phyloP scores from a whole-genome alignment of 2,888 invertebrate genomes.

The Cryptus armator region DNA sequence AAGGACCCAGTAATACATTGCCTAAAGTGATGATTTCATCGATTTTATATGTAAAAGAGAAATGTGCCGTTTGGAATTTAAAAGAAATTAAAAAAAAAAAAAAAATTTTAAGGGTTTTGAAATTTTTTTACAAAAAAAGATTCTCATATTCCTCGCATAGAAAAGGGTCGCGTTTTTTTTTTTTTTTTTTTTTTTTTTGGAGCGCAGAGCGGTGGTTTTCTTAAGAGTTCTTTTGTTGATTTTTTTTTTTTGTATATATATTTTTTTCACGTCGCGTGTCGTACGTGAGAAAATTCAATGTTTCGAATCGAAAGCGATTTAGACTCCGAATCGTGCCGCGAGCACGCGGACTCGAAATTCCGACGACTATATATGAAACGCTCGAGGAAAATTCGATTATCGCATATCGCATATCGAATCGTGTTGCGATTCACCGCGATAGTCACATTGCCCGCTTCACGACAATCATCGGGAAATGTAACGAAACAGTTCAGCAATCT shows the following conservation, averaged over 20 bases:
- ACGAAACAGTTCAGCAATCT: slow-evolving; percentile 7
- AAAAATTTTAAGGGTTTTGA: background rate
- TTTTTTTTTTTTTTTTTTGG: background rate
- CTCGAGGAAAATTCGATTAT: background rate
- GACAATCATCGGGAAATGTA: slow-evolving; percentile 16
- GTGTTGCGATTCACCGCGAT: slow-evolving; percentile 12
- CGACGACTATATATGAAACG: background rate
- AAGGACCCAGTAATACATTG: background rate
- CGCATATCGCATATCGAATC: slow-evolving; percentile 11
- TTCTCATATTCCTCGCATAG: background rate
- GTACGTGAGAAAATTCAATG: slow-evolving; percentile 27
- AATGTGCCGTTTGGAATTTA: background rate
- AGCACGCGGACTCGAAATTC: background rate
- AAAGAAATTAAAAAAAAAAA: background rate
- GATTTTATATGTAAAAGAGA: background rate
- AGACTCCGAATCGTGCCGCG: background rate
- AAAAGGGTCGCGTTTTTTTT: background rate
- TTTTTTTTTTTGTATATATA: background rate
- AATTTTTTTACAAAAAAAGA: background rate
- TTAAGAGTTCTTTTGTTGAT: background rate
- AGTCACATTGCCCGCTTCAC: background rate
- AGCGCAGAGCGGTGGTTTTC: background rate
- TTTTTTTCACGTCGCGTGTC: background rate
- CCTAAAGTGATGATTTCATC: background rate
- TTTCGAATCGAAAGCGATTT: background rate